A percentile compares a stretch with the other conserved stretches of the same genome.
Conservation (phyloP, 2,888 invertebrate genomes). For the Drosophila koepferae region DNA sequence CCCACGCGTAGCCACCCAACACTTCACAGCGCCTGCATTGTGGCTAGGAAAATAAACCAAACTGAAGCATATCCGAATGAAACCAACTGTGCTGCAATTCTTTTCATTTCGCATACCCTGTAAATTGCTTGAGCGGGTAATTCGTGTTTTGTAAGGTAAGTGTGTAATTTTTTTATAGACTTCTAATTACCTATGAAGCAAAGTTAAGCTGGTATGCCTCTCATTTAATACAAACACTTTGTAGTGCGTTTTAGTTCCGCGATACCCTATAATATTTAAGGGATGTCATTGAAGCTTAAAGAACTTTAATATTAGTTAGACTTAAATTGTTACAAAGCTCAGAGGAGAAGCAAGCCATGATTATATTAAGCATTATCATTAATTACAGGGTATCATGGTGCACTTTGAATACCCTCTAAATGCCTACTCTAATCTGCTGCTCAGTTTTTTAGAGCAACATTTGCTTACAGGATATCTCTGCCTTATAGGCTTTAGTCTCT, state of each 20-base stretch:
- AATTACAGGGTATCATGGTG: slow-evolving; percentile 16
- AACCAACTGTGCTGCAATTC: slow-evolving; percentile 45
- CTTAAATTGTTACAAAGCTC: not conserved
- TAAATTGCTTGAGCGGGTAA: not conserved
- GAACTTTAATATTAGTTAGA: not conserved
- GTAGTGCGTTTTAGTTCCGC: not conserved
- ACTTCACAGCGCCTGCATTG: slow-evolving; percentile 57
- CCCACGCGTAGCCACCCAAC: slow-evolving; percentile 3
- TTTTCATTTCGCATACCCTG: slow-evolving; percentile 30
- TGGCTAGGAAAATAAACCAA: slow-evolving; percentile 43
- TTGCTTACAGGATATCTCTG: not conserved
- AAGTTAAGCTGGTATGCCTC: not conserved
- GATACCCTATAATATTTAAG: not conserved
- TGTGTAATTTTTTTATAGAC: not conserved
- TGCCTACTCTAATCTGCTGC: not conserved
- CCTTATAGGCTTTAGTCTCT: not conserved
- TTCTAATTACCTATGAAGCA: not conserved
- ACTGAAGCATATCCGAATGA: slow-evolving; percentile 17
- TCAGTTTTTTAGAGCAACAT: no score
- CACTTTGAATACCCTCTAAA: not conserved
- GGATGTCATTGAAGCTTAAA: no score
- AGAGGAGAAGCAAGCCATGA: not conserved
- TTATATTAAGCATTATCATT: not conserved
- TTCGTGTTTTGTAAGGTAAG: not conserved
- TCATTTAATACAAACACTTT: not conserved